Percentiles rank a stretch among this genome's conserved stretches.
Conservation (phyloP, 2,797 vertebrate genomes). For the Aulostomus chinensis region DNA sequence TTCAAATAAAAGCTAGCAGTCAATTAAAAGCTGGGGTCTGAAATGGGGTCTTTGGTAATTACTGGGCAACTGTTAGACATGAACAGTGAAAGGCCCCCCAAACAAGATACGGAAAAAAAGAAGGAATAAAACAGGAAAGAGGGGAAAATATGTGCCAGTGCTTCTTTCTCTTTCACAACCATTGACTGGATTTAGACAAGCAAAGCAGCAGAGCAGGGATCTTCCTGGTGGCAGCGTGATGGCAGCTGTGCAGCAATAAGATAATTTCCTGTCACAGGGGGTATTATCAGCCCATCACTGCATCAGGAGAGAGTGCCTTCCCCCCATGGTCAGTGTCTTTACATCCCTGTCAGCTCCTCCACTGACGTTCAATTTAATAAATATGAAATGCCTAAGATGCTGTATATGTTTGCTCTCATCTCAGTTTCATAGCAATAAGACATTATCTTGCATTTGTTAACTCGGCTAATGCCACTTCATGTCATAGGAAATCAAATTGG, state of each 20-base stretch:
- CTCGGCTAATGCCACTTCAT: constrained; percentile 49
- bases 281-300: constrained; percentile 56
- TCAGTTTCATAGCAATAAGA: constrained; percentile 32
- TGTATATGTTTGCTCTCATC: constrained; percentile 24
- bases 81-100: too few species aligned
- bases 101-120: too few species aligned
- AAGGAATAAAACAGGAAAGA: too few species aligned
- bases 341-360: constrained; percentile 37
- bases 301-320: constrained; percentile 7
- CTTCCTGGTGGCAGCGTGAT: constrained; percentile 36
- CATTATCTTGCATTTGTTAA: constrained; percentile 45
- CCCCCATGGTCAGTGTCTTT: constrained; percentile 26
- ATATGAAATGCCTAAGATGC: constrained; percentile 33
- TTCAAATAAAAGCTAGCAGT: too few species aligned
- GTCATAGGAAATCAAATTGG: constrained; percentile 35
- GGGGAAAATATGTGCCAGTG: too few species aligned
- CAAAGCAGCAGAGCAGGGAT: constrained; percentile 36
- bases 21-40: too few species aligned
- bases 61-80: too few species aligned
- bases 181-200: constrained; percentile 47
- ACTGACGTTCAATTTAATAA: constrained; percentile 48
- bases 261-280: constrained; percentile 58
- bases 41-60: too few species aligned
- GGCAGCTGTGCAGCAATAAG: constrained; percentile 41
- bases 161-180: not conserved